Conservation (phyloP, 2,888 invertebrate species). For the Catocala sponsa region DNA sequence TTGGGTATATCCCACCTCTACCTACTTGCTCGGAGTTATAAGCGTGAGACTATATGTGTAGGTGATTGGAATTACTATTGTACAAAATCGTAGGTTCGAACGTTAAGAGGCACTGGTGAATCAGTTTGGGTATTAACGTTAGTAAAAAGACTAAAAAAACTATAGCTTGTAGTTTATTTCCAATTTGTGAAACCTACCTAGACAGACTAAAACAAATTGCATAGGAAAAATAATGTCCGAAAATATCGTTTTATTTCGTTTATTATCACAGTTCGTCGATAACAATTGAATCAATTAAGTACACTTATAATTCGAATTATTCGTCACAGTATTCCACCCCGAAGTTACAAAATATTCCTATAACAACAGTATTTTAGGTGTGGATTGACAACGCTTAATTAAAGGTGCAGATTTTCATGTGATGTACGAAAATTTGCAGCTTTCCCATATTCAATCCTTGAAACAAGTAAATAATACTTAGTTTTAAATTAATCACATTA, state of each 20-base stretch:
- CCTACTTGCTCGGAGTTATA: too few relatives aligned
- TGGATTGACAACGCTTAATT: conserved; percentile 29
- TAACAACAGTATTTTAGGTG: conserved; percentile 23
- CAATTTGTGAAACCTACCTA: background rate
- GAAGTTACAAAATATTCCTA: conserved; percentile 30
- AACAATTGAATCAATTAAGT: conserved; percentile 55
- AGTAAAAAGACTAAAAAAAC: too few relatives aligned
- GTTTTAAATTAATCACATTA: conserved; percentile 41
- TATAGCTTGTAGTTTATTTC: background rate
- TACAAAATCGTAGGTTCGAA: too few relatives aligned
- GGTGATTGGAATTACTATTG: too few relatives aligned
- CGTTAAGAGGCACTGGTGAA: too few relatives aligned
- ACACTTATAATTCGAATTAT: conserved; percentile 29
- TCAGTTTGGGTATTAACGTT: too few relatives aligned
- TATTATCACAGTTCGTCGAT: conserved; percentile 73
- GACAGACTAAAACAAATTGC: background rate
- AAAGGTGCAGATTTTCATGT: conserved; percentile 74
- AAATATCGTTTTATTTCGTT: conserved; percentile 55
- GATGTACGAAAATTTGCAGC: conserved; percentile 68
- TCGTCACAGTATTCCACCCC: conserved; percentile 37
- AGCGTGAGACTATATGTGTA: too few relatives aligned
- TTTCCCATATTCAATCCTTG: conserved; percentile 42
- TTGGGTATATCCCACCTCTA: too few relatives aligned
- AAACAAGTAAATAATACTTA: conserved; percentile 34
- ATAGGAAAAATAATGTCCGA: background rate